Evolutionary conservation across 2,888 invertebrate species (phyloP).

Genomic region (Andrena chrysosceles): DNA sequence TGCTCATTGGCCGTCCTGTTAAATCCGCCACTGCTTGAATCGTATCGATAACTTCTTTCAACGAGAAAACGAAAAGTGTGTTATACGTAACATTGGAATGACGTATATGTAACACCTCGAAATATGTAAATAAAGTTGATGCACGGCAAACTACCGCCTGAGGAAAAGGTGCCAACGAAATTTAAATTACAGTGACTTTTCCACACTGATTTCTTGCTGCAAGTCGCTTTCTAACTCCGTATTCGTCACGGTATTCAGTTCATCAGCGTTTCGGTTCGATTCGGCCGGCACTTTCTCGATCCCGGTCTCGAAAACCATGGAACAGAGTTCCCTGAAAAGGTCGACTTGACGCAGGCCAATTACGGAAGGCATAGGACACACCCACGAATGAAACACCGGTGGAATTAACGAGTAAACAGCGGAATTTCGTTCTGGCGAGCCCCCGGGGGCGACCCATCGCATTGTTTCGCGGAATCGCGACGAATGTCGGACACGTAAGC

Average conservation of each 20-base stretch:
- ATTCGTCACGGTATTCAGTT: conserved; percentile 4
- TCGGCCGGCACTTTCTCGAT: conserved; percentile 6
- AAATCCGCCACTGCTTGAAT: too few species aligned
- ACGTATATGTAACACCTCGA: background rate
- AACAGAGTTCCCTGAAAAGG: conserved; percentile 10
- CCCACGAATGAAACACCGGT: conserved; percentile 21
- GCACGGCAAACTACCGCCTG: background rate
- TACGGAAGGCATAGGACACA: conserved; percentile 41
- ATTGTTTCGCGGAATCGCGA: conserved; percentile 56
- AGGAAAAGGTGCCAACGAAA: background rate
- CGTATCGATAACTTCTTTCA: too few species aligned
- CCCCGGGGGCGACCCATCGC: conserved; percentile 37
- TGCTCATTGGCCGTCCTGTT: too few species aligned
- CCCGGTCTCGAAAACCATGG: background rate
- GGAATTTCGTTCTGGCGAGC: conserved; percentile 23
- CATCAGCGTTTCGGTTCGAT: conserved; percentile 21
- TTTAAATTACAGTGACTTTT: background rate
- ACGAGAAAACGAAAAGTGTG: too few species aligned
- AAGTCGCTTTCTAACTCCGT: conserved; percentile 10
- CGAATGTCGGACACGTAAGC: conserved; percentile 40
- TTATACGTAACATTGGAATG: too few species aligned
- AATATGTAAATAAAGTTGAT: background rate
- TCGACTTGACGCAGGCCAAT: conserved; percentile 28
- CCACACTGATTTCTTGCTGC: background rate
- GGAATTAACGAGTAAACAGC: conserved; percentile 41